phyloP scores from a whole-genome alignment of 2,888 invertebrate species.

The Drosophila gaucha region DNA sequence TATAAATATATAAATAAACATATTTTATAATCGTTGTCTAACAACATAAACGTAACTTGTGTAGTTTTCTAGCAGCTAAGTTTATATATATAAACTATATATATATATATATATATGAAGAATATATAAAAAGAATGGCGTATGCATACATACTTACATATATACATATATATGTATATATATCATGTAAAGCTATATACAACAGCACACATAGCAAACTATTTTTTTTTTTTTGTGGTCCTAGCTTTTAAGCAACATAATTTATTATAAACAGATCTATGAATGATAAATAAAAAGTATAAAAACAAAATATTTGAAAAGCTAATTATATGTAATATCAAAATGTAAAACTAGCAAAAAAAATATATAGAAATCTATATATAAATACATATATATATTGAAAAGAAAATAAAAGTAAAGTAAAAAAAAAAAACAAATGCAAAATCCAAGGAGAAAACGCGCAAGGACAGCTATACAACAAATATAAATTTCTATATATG shows the following conservation, averaged over 20 bases:
- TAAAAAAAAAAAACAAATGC: slow-evolving; percentile 3
- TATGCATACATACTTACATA: neutral
- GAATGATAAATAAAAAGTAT: slow-evolving; percentile 37
- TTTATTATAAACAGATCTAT: slow-evolving; percentile 70
- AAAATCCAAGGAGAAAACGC: slow-evolving; percentile 15
- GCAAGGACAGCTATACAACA: slow-evolving; percentile 57
- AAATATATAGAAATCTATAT: slow-evolving; percentile 15
- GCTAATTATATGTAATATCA: slow-evolving; percentile 72
- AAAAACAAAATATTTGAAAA: slow-evolving; percentile 43
- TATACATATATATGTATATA: slow-evolving; percentile 9
- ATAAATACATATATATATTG: slow-evolving; percentile 10
- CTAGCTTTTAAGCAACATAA: slow-evolving; percentile 73
- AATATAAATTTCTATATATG: slow-evolving; percentile 55
- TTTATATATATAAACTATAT: slow-evolving; percentile 28
- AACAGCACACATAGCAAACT: slow-evolving; percentile 69
- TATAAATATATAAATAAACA: slow-evolving; percentile 33
- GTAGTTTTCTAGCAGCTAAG: slow-evolving; percentile 71
- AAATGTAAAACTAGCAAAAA: slow-evolving; percentile 63
- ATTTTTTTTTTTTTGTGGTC: slow-evolving; percentile 77
- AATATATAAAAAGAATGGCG: neutral
- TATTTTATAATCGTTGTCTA: slow-evolving; percentile 80
- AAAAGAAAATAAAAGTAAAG: slow-evolving; percentile 17
- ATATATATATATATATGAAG: slow-evolving; percentile 24
- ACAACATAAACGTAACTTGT: slow-evolving; percentile 79
- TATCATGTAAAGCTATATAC: slow-evolving; percentile 54